Conservation (phyloP, 2,113 vertebrate genomes). For the Microcebus tavaratra region DNA sequence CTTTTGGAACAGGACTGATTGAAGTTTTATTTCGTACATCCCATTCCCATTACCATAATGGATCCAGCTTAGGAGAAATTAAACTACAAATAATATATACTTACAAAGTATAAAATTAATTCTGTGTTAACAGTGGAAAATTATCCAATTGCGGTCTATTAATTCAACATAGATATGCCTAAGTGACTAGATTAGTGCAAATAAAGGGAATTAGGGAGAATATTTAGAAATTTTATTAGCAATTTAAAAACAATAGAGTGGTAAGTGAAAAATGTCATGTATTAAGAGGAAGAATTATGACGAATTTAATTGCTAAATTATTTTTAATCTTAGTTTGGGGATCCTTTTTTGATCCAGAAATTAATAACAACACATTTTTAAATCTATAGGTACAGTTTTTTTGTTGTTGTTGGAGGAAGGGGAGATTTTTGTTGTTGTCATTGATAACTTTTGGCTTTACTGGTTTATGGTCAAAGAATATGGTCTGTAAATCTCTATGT, state of each 20-base stretch:
- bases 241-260: conserved; percentile 63
- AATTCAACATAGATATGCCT: conserved; percentile 62
- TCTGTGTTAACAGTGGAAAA: conserved; percentile 66
- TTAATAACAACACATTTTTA: not conserved
- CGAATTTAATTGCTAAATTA: conserved; percentile 49
- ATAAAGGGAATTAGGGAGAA: conserved; percentile 70
- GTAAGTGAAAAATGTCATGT: not conserved
- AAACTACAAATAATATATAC: conserved; percentile 63
- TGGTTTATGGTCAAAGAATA: not conserved
- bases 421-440: not conserved
- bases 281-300: conserved; percentile 26
- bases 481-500: not conserved
- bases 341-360: not conserved
- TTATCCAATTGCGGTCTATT: conserved; percentile 54
- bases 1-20: not conserved
- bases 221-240: conserved; percentile 70
- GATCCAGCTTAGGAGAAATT: conserved; percentile 57
- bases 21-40: conserved; percentile 8
- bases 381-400: not conserved
- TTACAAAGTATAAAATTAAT: conserved; percentile 71
- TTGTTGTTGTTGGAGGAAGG: not conserved
- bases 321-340: conserved; percentile 38
- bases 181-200: conserved; percentile 64
- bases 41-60: conserved; percentile 30
- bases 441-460: not conserved